These are phyloP conservation scores for Rhynchotus rufescens DNA, from an alignment of 2,797 vertebrate genomes.

Conservation along the genomic window DNA sequence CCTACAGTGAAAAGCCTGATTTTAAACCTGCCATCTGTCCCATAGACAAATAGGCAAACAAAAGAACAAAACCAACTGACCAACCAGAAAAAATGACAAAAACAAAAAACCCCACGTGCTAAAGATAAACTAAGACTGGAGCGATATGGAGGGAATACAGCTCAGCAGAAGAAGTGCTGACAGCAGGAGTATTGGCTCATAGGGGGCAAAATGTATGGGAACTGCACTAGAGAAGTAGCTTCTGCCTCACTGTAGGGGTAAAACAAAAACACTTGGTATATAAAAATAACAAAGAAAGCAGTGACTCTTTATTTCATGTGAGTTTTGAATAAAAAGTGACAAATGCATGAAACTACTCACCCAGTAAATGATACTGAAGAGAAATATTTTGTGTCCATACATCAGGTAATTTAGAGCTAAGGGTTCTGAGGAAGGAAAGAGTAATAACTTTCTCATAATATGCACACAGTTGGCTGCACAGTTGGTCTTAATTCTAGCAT, in stretches of 20 bases:
- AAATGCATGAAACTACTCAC: not conserved
- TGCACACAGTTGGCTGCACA: not conserved
- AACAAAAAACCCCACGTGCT: too few species aligned
- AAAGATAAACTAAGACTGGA: not conserved
- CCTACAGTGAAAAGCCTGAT: not conserved
- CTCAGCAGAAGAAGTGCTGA: too few species aligned
- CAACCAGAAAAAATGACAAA: too few species aligned
- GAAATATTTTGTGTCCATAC: not conserved
- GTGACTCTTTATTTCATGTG: not conserved
- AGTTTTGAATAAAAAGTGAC: not conserved
- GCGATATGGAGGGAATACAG: not conserved
- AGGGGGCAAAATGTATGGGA: not conserved
- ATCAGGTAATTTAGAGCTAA: not conserved
- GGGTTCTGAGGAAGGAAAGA: not conserved
- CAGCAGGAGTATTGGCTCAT: too few species aligned
- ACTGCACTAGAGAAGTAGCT: not conserved
- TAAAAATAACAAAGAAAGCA: too few species aligned
- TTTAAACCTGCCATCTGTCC: not conserved
- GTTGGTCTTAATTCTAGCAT: not conserved
- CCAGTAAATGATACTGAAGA: not conserved
- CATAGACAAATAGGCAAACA: too few species aligned
- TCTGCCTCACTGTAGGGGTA: not conserved
- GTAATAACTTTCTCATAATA: not conserved
- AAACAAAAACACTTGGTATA: not conserved
- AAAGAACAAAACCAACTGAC: too few species aligned